Percentiles rank a stretch among this genome's conserved stretches.
Conservation (phyloP, 64 coral and sea anemone genomes). For the Stichodactyla helianthus region DNA sequence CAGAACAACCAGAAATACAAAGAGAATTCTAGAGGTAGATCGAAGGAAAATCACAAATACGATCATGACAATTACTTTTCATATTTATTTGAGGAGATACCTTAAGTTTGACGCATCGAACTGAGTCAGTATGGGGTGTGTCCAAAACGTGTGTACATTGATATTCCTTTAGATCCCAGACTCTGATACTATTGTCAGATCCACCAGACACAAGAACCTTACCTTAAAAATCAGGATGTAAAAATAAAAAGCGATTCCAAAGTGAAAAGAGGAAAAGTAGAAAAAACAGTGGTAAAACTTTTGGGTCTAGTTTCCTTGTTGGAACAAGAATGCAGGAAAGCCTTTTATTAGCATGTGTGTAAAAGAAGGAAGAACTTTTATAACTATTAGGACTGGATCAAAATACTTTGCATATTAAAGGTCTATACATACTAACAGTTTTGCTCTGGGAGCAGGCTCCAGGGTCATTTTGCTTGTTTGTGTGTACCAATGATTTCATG, state of each 20-base stretch:
- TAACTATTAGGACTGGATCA: no score
- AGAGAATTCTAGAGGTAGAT: not conserved
- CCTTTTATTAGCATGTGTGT: no score
- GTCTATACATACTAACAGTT: no score
- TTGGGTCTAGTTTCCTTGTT: no score
- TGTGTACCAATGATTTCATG: no score
- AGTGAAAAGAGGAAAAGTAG: not conserved
- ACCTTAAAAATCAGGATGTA: slow-evolving; percentile 10
- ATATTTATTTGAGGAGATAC: not conserved
- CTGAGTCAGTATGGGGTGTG: slow-evolving; percentile 46
- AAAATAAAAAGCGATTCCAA: not conserved
- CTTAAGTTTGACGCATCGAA: slow-evolving; percentile 43
- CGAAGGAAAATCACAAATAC: not conserved
- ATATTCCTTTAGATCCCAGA: slow-evolving; percentile 39
- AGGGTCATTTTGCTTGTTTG: no score
- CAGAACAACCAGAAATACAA: slow-evolving; percentile 39
- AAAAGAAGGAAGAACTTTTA: no score
- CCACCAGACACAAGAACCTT: slow-evolving; percentile 44
- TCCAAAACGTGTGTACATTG: slow-evolving; percentile 34
- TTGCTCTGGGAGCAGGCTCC: no score
- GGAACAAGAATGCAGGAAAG: no score
- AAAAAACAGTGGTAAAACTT: no score
- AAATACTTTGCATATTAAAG: no score
- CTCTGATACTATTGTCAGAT: slow-evolving; percentile 37
- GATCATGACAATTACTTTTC: not conserved